Conservation (phyloP, 2,113 vertebrate species). For the Rhabdornis inornatus region DNA sequence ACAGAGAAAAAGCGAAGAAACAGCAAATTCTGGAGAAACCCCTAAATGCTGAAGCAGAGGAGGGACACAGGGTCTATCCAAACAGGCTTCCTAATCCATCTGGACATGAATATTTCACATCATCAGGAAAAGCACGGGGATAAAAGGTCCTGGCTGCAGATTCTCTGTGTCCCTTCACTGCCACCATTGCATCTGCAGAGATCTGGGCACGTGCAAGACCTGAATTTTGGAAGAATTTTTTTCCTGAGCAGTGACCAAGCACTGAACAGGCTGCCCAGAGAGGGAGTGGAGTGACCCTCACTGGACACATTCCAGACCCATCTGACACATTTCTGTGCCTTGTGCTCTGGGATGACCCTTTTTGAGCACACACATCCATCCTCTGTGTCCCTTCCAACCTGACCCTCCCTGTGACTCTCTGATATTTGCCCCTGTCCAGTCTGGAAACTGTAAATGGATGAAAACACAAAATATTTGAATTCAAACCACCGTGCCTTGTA, state of each 20-base stretch:
- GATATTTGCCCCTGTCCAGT: neutral
- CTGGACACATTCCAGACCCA: neutral
- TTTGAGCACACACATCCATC: neutral
- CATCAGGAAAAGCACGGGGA: accelerated
- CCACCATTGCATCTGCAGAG: neutral
- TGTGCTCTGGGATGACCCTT: neutral
- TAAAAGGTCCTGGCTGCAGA: neutral
- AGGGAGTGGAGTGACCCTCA: neutral
- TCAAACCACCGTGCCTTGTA: accelerated
- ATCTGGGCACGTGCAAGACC: neutral
- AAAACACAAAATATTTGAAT: neutral
- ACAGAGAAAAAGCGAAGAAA: neutral
- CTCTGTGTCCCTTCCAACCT: neutral
- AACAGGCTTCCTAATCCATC: neutral
- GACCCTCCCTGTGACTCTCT: neutral
- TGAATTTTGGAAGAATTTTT: neutral
- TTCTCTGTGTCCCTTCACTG: neutral
- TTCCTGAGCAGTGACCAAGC: neutral
- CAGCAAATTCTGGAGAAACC: neutral
- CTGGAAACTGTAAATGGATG: neutral
- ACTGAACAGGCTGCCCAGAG: neutral
- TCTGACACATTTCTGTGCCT: neutral
- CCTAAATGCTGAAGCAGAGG: neutral
- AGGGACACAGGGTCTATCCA: neutral
- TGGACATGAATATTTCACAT: neutral